Evolutionary conservation across 1,140 invertebrate genomes (phyloP).

Genomic region (Listronotus oregonensis): DNA sequence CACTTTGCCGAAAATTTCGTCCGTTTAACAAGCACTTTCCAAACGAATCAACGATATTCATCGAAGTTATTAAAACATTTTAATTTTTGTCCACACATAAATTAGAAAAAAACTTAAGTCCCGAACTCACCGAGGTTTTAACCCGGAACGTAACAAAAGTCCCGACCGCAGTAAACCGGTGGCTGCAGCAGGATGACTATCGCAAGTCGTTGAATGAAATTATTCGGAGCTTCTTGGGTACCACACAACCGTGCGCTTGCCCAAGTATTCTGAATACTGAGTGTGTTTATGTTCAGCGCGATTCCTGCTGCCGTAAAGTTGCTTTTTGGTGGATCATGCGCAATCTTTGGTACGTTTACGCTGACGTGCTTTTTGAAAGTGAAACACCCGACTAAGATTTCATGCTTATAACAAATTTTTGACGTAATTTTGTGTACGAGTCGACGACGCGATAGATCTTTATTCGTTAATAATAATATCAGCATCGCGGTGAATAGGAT

Average conservation of each 20-base stretch:
- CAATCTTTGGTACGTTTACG: constrained; percentile 3
- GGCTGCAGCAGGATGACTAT: constrained; percentile 5
- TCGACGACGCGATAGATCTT: constrained; percentile 9
- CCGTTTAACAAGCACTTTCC: constrained; percentile 38
- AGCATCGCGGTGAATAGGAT: constrained; percentile 1
- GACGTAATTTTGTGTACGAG: constrained; percentile 39
- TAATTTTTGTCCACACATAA: constrained; percentile 4
- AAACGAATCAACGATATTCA: background rate
- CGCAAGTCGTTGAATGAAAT: background rate
- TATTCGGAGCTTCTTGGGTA: constrained; percentile 47
- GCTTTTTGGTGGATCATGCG: constrained; percentile 10
- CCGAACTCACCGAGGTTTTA: background rate
- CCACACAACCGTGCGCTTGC: constrained; percentile 56
- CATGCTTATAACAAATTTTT: constrained; percentile 46
- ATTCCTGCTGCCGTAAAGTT: constrained; percentile 37
- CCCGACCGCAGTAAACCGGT: background rate
- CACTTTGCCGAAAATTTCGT: constrained; percentile 46
- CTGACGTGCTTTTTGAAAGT: constrained; percentile 53
- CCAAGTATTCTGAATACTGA: constrained; percentile 56
- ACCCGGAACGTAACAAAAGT: background rate
- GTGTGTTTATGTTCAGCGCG: constrained; percentile 41
- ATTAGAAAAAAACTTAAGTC: background rate
- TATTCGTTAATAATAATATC: constrained; percentile 3
- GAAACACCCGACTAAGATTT: constrained; percentile 51
- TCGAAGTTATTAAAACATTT: constrained; percentile 14